Evolutionary conservation across 2,888 invertebrate species (phyloP).

Genomic region (Periphyllus acericola): DNA sequence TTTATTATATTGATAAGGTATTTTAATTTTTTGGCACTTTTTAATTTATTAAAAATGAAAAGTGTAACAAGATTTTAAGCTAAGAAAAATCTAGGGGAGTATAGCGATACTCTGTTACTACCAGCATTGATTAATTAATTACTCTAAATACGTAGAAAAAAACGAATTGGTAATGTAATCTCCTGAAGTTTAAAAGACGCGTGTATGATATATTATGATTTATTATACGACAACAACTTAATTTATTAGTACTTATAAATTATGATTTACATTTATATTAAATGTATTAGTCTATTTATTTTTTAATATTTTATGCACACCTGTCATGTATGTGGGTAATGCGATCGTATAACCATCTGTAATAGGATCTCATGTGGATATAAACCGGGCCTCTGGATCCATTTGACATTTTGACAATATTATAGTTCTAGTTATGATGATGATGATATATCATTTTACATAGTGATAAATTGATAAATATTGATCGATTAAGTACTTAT

Average conservation of each 20-base stretch:
- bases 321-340: not conserved
- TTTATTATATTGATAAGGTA: too few species aligned
- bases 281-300: not conserved
- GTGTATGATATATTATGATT: not conserved
- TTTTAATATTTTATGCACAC: not conserved
- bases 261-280: not conserved
- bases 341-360: not conserved
- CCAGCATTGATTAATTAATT: not conserved
- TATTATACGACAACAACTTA: not conserved
- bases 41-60: too few species aligned
- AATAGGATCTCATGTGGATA: not conserved
- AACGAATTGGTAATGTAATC: not conserved
- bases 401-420: not conserved
- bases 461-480: not conserved
- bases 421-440: not conserved
- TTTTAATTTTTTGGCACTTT: too few species aligned
- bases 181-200: too few species aligned
- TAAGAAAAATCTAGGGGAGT: not conserved
- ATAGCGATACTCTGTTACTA: not conserved
- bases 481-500: not conserved
- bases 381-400: not conserved
- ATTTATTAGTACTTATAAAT: not conserved
- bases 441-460: not conserved
- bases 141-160: not conserved
- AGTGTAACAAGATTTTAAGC: not conserved